These are phyloP conservation scores for Diaprepes abbreviatus DNA, from an alignment of 2,888 invertebrate genomes.

Conservation along the genomic window DNA sequence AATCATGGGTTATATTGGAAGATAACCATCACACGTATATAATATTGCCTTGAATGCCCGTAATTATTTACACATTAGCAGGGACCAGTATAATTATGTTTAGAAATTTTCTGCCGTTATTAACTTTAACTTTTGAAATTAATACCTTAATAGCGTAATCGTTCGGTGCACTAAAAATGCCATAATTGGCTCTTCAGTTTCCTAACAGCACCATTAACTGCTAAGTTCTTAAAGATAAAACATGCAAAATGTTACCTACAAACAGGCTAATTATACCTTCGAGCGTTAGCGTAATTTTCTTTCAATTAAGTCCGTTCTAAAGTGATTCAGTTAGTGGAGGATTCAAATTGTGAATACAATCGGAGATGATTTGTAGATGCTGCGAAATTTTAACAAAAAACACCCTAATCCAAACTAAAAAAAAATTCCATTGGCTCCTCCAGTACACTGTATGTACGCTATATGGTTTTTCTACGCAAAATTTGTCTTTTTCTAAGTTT, in stretches of 20 bases:
- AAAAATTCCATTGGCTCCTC: too few relatives aligned
- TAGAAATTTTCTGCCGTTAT: slow-evolving; percentile 63
- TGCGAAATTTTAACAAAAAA: too few relatives aligned
- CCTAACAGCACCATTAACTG: slow-evolving; percentile 47
- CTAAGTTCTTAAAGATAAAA: slow-evolving; percentile 42
- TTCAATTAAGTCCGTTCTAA: slow-evolving; percentile 44
- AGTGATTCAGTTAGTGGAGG: slow-evolving; percentile 38
- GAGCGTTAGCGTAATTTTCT: slow-evolving; percentile 43
- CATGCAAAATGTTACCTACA: slow-evolving; percentile 47
- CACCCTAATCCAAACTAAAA: too few relatives aligned
- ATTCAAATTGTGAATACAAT: slow-evolving; percentile 40
- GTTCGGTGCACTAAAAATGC: slow-evolving; percentile 55
- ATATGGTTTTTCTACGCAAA: too few relatives aligned
- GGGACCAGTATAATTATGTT: slow-evolving; percentile 64
- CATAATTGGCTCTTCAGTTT: slow-evolving; percentile 51
- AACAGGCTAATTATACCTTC: slow-evolving; percentile 44
- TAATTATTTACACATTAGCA: slow-evolving; percentile 69
- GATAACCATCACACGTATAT: slow-evolving; percentile 48
- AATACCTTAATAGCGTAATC: slow-evolving; percentile 66
- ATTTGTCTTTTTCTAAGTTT: too few relatives aligned
- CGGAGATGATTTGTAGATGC: not conserved
- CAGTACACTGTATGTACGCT: too few relatives aligned
- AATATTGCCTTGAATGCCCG: slow-evolving; percentile 60
- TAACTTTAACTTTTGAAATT: slow-evolving; percentile 66
- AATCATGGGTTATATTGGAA: slow-evolving; percentile 41